A percentile compares a stretch with the other conserved stretches of the same genome.
These are phyloP conservation scores for Pteropus rufus DNA, from an alignment of 2,797 vertebrate species.

Conservation along the genomic window DNA sequence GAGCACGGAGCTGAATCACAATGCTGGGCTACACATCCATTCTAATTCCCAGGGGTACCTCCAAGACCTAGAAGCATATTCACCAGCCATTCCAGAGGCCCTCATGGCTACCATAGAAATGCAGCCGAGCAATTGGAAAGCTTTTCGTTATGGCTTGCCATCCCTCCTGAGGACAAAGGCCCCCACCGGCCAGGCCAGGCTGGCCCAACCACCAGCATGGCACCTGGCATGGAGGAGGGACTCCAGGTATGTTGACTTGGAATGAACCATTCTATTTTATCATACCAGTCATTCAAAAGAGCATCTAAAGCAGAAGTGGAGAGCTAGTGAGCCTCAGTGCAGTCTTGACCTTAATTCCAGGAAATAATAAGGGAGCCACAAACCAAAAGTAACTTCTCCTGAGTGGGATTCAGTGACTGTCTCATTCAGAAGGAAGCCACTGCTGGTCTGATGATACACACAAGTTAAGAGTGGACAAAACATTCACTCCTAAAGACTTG, in stretches of 20 bases:
- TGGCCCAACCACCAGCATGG: neutral
- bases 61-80: neutral
- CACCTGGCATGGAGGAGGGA: neutral
- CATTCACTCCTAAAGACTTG: neutral
- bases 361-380: neutral
- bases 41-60: neutral
- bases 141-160: neutral
- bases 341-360: neutral
- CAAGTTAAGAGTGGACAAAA: neutral
- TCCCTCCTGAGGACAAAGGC: neutral
- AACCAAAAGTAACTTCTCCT: neutral
- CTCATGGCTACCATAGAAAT: neutral
- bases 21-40: neutral
- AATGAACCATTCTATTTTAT: neutral
- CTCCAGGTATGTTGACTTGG: neutral
- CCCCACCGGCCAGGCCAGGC: neutral
- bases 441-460: neutral
- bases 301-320: neutral
- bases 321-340: neutral
- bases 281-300: neutral
- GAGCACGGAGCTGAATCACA: slow-evolving; percentile 33
- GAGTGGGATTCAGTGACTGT: neutral
- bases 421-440: neutral
- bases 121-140: neutral
- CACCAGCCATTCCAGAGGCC: neutral